Percentiles rank a stretch among this genome's conserved stretches.
phyloP scores from a whole-genome alignment of 2,113 vertebrate genomes.

The Anguilla rostrata region DNA sequence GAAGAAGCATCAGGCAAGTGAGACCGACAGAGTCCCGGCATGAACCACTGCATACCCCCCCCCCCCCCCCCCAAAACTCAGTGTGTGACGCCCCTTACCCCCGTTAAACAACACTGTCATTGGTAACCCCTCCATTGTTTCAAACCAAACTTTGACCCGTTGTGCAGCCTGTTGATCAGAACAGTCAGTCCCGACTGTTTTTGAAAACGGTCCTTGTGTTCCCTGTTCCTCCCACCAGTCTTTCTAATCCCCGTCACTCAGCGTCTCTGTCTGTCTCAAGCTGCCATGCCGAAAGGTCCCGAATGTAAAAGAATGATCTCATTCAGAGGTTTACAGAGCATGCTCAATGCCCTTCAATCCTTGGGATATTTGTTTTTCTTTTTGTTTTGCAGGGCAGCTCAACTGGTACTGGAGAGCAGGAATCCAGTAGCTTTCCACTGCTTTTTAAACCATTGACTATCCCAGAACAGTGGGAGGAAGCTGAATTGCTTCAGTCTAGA shows the following conservation, averaged over 20 bases:
- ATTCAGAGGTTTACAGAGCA: neutral
- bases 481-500: neutral
- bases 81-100: constrained; percentile 20
- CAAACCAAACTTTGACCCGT: neutral
- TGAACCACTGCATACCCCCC: constrained; percentile 42
- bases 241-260: neutral
- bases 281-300: neutral
- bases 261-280: constrained; percentile 17
- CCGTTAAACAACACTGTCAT: constrained; percentile 14
- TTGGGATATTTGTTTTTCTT: neutral
- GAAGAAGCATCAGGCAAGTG: constrained; percentile 77
- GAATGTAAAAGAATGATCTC: neutral
- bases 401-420: neutral
- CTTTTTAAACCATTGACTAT: neutral
- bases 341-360: neutral
- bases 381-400: neutral
- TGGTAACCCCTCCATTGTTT: constrained; percentile 15
- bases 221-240: constrained; percentile 8
- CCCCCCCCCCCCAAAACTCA: constrained; percentile 23
- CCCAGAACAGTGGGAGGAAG: neutral
- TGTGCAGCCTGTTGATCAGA: constrained; percentile 4
- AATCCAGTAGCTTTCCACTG: neutral
- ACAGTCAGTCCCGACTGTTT: neutral
- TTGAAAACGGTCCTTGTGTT: neutral
- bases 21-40: constrained; percentile 65